Base-by-base conservation (phyloP, 2,797 vertebrate species). In the Gallinago nigripennis region DNA sequence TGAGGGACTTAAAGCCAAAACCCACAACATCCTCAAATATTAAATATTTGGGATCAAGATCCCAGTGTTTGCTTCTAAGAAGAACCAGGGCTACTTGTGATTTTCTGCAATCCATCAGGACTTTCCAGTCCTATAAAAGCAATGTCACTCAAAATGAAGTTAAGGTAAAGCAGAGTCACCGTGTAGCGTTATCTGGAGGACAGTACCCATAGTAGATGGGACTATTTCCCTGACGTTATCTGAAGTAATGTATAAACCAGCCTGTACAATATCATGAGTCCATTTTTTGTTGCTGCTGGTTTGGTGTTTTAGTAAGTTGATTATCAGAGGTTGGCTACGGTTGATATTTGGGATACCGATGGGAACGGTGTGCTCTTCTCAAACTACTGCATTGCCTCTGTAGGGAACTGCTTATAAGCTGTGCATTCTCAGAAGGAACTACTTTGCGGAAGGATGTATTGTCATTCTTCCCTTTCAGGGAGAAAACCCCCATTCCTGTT, bases 61-160 rank as follows among this genome's bases (percentile, higher is more conserved):
- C 77, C 43, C 73, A 83, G 64, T 54, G 66, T 83, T 94, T 87
- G 70, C 88, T 73, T 87, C 90, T 87, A 82, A 63, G 81, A 48
- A 65, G 48, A 75, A 21, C 19, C 35, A 35, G 65, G 50, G 71
- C 93, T 90, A 71, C 88, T 87, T 91, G 68, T 76, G 61, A 54
- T 85, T 64, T 60, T 45, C 45, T 88, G 86, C 68, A 88, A 41
- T 88, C 65, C 39, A 4, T 77, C 60, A 85, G 43, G 41, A 64
- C 28, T 86, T 86, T 41, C 33, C 69, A 35, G 37, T 72, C 46
- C 37, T 15, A 3, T 45, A 50, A 50, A 31, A 87, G 56, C 71
- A 60, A 57, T 72, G 48, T 39, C 58, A 24, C 19, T 78, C 66
- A 50, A 20, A 63, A 45, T 39, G 23, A 54, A 69, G 60, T 31